Evolutionary conservation across 2,888 invertebrate species (phyloP), one percentile per base, ranked within the genome.

Genomic region (Scaptomyza tumidula): DNA sequence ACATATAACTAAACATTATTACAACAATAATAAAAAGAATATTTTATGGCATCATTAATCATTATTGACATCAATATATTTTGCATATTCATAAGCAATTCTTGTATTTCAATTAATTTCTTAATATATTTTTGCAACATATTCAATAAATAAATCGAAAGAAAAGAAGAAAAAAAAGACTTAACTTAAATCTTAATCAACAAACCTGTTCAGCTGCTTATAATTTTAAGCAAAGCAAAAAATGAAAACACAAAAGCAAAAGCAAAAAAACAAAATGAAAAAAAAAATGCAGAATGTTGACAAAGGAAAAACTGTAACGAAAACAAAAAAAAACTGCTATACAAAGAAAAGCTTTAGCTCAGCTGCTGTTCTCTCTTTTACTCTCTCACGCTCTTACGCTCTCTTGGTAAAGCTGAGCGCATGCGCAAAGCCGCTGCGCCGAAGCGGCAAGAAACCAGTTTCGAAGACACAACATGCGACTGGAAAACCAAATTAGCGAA

Each of bases 371-470:
- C 53, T 54, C 49, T 44, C 53, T 54, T 44, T 44, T 33, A 9
- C 66, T 46, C 41, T 45, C 31, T 31, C 14, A 27, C 6, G 49
- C 37, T 52, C 24, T 45, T 27, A 6, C 19, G 48, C 31, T 56
- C 46, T 53, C 41, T 53, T 3, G 13, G 45, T 57, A 13, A 13
- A 19, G 9, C 29, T 24, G 64, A 71, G 72, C 77, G 83, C 86
- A 81, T 74, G 85, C 80, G 85, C 76, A 79, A 81, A 75, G 77
- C 57, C 48, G 43, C 29, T 39, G 64, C 78, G 78, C 50, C 75
- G 84, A 77, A 84, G 88, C 83, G 75, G 73, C 74, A 74, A 66
- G 48, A 85, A 85, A 88, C 85, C 80, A 61, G 84, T 88, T 85
- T 55, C 55, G 44, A 53, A 78, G 69, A 72, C 80, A 71, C 80